These are phyloP conservation scores for Cariama cristata DNA, from an alignment of 2,113 vertebrate species.

Conservation along the genomic window DNA sequence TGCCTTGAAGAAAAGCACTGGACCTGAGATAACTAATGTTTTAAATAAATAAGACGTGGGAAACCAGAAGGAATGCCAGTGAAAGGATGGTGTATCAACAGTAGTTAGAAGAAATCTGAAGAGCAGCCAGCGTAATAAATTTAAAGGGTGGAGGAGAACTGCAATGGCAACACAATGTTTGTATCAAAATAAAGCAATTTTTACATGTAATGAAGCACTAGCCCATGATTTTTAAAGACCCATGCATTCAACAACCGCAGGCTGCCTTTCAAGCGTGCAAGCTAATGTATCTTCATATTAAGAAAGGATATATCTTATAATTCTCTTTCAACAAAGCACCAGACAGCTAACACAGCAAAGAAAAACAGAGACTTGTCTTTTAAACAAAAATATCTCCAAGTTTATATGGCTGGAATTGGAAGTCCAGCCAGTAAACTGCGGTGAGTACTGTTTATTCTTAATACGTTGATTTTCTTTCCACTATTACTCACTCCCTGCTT, in stretches of 20 bases:
- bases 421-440: background rate
- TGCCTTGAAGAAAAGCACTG: background rate
- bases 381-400: background rate
- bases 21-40: background rate
- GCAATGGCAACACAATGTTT: constrained; percentile 56
- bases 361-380: background rate
- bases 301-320: constrained; percentile 2
- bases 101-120: constrained; percentile 15
- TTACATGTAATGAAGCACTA: background rate
- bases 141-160: constrained; percentile 28
- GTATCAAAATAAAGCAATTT: constrained; percentile 38
- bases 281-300: background rate
- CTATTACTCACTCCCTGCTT: background rate
- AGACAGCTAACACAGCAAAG: background rate
- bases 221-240: background rate
- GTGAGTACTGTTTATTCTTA: constrained; percentile 7
- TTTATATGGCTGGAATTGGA: background rate
- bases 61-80: background rate
- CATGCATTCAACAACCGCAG: background rate
- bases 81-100: background rate
- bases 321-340: constrained; percentile 9
- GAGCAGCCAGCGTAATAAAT: constrained; percentile 34
- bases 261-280: background rate
- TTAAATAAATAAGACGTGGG: background rate
- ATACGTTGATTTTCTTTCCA: background rate